A percentile compares a stretch with the other conserved stretches of the same genome.
Conservation (phyloP, 37 sponge, comb jelly and placozoan genomes). For the Crambe crambe region DNA sequence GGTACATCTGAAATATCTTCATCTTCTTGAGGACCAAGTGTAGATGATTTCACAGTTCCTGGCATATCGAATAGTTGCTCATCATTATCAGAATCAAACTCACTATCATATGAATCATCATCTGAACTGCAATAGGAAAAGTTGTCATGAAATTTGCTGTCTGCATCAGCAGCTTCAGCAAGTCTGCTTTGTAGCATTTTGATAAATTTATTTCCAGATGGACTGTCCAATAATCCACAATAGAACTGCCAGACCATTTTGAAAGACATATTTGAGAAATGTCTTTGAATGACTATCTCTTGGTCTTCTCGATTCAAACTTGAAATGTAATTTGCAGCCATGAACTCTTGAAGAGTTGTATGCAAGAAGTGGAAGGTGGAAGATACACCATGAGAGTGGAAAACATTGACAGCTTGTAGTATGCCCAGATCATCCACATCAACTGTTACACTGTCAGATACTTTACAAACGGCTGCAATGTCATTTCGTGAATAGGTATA, state of each 20-base stretch:
- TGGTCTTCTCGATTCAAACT: not conserved
- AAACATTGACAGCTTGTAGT: conserved; percentile 3
- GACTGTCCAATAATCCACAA: not conserved
- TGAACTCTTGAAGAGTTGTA: conserved; percentile 4
- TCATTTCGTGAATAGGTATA: not conserved
- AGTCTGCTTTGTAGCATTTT: not conserved
- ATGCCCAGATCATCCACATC: conserved; percentile 1
- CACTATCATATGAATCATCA: not conserved
- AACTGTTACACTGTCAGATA: not conserved
- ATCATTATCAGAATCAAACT: not conserved
- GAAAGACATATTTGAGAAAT: not conserved
- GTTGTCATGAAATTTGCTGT: not conserved
- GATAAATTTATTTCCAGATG: not conserved
- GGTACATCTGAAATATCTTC: not conserved
- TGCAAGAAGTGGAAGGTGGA: not conserved
- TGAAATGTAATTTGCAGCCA: not conserved
- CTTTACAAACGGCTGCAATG: not conserved
- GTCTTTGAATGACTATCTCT: not conserved
- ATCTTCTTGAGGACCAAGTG: not conserved
- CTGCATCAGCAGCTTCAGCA: not conserved
- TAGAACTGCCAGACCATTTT: conserved; percentile 16
- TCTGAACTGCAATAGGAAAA: not conserved
- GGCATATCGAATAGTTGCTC: not conserved
- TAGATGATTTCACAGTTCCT: not conserved
- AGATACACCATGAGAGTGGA: not conserved